These are phyloP conservation scores for Autographa pulchrina DNA, from an alignment of 2,888 invertebrate species.

Conservation along the genomic window DNA sequence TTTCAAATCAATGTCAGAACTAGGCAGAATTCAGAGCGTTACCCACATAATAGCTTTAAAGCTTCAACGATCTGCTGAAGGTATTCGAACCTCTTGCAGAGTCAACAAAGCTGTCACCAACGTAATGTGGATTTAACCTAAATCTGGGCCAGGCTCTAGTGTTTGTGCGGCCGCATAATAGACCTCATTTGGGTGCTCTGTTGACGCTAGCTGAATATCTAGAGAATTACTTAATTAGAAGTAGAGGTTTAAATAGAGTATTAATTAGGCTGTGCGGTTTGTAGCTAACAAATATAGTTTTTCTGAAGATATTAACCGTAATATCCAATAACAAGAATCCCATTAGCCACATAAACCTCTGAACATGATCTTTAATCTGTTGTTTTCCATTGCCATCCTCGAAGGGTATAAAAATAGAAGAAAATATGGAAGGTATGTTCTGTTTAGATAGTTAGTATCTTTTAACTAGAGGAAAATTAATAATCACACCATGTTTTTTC, in stretches of 20 bases:
- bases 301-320: too few relatives aligned
- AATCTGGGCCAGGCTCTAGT: slow-evolving; percentile 27
- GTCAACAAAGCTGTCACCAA: slow-evolving; percentile 33
- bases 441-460: too few relatives aligned
- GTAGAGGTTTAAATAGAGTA: too few relatives aligned
- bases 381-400: too few relatives aligned
- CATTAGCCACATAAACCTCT: too few relatives aligned
- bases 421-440: too few relatives aligned
- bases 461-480: too few relatives aligned
- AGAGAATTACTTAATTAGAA: slow-evolving; percentile 39
- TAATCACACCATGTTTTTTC: not conserved
- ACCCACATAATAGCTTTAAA: slow-evolving; percentile 5
- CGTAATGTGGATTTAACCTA: slow-evolving; percentile 38
- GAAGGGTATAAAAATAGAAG: too few relatives aligned
- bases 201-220: slow-evolving; percentile 13
- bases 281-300: too few relatives aligned
- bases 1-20: not conserved
- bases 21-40: not conserved
- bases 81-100: slow-evolving; percentile 36
- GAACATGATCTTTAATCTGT: too few relatives aligned
- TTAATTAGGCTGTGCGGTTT: too few relatives aligned
- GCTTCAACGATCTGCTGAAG: slow-evolving; percentile 5
- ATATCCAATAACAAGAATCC: too few relatives aligned
- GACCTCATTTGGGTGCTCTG: slow-evolving; percentile 23
- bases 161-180: slow-evolving; percentile 33